Evolutionary conservation across 2,113 vertebrate species (phyloP).

Genomic region (Cnemophilus loriae): DNA sequence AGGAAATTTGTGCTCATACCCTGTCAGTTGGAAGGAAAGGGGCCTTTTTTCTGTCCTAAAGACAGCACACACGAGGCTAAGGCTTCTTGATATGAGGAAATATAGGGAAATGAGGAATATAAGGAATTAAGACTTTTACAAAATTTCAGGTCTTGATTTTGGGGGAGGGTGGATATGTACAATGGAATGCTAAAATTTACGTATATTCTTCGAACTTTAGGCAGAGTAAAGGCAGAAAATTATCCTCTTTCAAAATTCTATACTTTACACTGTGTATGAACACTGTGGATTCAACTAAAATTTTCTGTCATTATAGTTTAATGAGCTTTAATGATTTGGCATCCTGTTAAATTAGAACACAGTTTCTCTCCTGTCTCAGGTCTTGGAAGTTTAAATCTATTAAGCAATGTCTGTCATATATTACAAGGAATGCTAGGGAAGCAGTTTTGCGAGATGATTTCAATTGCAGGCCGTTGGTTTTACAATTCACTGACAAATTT

Average conservation of each 20-base stretch:
- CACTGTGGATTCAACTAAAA: not conserved
- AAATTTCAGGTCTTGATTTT: not conserved
- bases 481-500: not conserved
- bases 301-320: not conserved
- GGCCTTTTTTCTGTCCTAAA: not conserved
- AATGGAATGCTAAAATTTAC: not conserved
- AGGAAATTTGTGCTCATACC: not conserved
- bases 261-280: not conserved
- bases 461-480: not conserved
- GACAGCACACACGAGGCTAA: not conserved
- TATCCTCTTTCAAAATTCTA: not conserved
- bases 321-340: not conserved
- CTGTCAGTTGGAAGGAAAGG: not conserved
- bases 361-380: not conserved
- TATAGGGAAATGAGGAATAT: not conserved
- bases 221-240: not conserved
- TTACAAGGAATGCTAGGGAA: not conserved
- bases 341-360: not conserved
- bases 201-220: not conserved
- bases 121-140: not conserved
- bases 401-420: not conserved
- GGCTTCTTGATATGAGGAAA: not conserved
- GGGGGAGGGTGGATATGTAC: rapidly evolving
- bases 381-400: not conserved
- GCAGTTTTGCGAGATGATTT: too few relatives aligned